phyloP scores from a whole-genome alignment of 2,113 vertebrate species.

The Capricornis sumatraensis region DNA sequence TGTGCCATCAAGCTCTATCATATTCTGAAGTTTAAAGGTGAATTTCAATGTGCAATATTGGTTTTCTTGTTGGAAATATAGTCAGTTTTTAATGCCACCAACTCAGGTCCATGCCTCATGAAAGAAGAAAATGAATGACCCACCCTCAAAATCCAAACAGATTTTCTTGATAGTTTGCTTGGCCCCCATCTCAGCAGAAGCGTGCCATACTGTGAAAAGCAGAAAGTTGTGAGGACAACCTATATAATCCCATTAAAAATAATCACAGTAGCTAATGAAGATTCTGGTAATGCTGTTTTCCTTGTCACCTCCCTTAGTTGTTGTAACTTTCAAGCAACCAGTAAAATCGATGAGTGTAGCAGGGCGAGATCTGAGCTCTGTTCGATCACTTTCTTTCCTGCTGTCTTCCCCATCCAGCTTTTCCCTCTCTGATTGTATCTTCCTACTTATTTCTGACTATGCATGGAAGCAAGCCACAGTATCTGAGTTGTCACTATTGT shows the following conservation, averaged over 20 bases:
- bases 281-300: background rate
- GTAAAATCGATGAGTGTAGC: background rate
- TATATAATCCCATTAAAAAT: background rate
- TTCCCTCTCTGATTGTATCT: background rate
- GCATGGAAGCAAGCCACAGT: background rate
- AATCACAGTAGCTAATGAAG: background rate
- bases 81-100: background rate
- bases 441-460: conserved; percentile 8
- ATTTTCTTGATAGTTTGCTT: background rate
- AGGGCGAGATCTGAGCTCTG: background rate
- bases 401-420: background rate
- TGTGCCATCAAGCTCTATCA: background rate
- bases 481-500: background rate
- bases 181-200: background rate
- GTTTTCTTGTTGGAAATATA: background rate
- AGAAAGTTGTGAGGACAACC: background rate
- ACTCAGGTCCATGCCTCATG: background rate
- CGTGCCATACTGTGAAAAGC: background rate
- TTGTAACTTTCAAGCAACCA: background rate
- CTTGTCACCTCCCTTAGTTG: background rate
- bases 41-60: background rate
- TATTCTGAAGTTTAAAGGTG: background rate
- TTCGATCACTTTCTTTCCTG: background rate
- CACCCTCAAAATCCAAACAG: background rate
- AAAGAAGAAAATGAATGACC: background rate